Evolutionary conservation across 1,140 invertebrate genomes (phyloP).

Genomic region (Pteromalus puparum): DNA sequence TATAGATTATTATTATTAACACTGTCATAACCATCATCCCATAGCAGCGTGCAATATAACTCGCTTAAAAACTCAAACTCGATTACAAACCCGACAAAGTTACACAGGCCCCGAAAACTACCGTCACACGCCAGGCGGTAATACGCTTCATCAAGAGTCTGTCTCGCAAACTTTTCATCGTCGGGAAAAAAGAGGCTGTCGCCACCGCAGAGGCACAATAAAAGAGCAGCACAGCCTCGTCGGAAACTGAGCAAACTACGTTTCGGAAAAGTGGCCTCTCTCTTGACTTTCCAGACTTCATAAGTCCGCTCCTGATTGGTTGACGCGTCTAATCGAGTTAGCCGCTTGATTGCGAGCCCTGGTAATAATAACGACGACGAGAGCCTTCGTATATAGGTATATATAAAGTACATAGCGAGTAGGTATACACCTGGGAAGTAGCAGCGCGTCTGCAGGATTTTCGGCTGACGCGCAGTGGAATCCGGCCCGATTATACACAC

Average conservation of each 20-base stretch:
- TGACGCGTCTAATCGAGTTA: conserved; percentile 51
- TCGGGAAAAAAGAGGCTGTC: neutral
- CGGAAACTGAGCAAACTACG: conserved; percentile 20
- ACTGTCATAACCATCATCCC: neutral
- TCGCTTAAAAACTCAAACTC: neutral
- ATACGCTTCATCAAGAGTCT: neutral
- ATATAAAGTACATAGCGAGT: neutral
- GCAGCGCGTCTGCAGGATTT: conserved; percentile 7
- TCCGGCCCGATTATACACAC: neutral
- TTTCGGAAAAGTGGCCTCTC: conserved; percentile 28
- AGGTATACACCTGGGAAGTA: neutral
- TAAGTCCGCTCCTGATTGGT: conserved; percentile 41
- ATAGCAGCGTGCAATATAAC: neutral
- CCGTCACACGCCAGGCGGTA: neutral
- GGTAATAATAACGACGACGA: conserved; percentile 38
- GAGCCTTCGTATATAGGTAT: neutral
- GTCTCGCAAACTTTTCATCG: neutral
- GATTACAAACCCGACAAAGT: neutral
- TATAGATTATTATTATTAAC: neutral
- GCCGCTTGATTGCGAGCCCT: conserved; percentile 42
- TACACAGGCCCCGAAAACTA: neutral
- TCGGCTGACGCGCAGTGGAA: conserved; percentile 14
- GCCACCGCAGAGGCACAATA: neutral
- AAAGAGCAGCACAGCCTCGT: neutral
- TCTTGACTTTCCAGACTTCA: conserved; percentile 28